Evolutionary conservation across 2,113 vertebrate species (phyloP).

Genomic region (Psilopsiagon aymara): DNA sequence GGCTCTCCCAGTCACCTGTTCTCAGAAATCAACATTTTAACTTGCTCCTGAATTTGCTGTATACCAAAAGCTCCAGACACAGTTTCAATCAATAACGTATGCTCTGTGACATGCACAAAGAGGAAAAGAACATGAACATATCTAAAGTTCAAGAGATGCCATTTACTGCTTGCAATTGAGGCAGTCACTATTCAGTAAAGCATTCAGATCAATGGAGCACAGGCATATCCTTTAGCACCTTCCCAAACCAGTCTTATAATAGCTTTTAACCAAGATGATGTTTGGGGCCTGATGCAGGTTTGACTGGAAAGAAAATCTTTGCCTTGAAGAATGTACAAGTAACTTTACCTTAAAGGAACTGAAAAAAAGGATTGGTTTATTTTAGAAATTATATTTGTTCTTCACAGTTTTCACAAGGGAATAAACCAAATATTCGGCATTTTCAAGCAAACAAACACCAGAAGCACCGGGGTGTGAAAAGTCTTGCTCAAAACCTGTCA

Average conservation of each 20-base stretch:
- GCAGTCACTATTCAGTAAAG: background rate
- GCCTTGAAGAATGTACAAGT: background rate
- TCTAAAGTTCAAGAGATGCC: background rate
- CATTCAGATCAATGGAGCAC: background rate
- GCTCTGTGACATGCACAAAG: background rate
- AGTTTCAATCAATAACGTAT: background rate
- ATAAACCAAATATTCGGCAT: background rate
- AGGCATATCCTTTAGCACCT: background rate
- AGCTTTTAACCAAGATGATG: background rate
- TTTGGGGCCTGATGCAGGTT: background rate
- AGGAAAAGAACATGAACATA: background rate
- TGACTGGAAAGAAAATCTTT: background rate
- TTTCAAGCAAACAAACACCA: background rate
- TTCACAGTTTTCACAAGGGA: background rate
- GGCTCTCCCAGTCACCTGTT: background rate
- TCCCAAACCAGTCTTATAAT: background rate
- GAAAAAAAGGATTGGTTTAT: background rate
- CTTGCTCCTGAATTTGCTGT: background rate
- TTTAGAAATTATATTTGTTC: background rate
- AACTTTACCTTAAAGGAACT: background rate
- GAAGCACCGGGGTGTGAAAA: background rate
- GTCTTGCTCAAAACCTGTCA: background rate
- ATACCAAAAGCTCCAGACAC: background rate
- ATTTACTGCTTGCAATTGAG: background rate
- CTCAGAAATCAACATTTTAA: background rate